These are phyloP conservation scores for Aphelinus certus DNA, from an alignment of 1,140 invertebrate genomes.

Conservation along the genomic window DNA sequence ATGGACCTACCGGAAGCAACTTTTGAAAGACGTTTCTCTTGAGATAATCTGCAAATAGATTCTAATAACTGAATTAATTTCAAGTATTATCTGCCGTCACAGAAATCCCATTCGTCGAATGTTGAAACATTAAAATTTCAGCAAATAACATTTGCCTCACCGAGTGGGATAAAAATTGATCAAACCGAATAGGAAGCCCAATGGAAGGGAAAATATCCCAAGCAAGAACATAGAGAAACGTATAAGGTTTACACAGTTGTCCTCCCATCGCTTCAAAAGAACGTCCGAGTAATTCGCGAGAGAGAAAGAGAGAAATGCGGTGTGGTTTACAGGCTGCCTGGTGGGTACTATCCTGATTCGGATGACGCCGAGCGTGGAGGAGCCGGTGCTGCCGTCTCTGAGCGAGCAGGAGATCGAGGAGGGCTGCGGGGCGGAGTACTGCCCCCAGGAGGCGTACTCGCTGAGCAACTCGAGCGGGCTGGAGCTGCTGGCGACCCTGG, in stretches of 20 bases:
- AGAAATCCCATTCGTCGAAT: too few relatives aligned
- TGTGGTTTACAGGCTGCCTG: conserved; percentile 50
- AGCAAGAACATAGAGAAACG: neutral
- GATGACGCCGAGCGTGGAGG: conserved; percentile 46
- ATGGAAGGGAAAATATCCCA: neutral
- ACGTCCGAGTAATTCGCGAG: too few relatives aligned
- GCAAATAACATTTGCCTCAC: too few relatives aligned
- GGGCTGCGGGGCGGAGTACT: conserved; percentile 57
- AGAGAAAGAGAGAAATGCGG: neutral
- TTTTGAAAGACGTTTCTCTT: too few relatives aligned
- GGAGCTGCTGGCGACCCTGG: conserved; percentile 56
- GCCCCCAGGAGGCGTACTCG: conserved; percentile 54
- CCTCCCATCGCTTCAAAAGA: too few relatives aligned
- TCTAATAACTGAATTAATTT: too few relatives aligned
- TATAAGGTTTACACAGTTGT: neutral
- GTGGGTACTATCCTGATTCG: conserved; percentile 55
- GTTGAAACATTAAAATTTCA: too few relatives aligned
- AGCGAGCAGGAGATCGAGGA: conserved; percentile 49
- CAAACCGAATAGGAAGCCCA: neutral
- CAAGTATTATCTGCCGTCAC: too few relatives aligned
- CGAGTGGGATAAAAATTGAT: too few relatives aligned
- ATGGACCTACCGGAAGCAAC: too few relatives aligned
- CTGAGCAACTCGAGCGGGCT: conserved; percentile 27
- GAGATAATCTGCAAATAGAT: too few relatives aligned
- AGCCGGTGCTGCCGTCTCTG: neutral